Evolutionary conservation across 1,140 invertebrate species (phyloP), one percentile per base, ranked within the genome.

Genomic region (Bombus waltoni): DNA sequence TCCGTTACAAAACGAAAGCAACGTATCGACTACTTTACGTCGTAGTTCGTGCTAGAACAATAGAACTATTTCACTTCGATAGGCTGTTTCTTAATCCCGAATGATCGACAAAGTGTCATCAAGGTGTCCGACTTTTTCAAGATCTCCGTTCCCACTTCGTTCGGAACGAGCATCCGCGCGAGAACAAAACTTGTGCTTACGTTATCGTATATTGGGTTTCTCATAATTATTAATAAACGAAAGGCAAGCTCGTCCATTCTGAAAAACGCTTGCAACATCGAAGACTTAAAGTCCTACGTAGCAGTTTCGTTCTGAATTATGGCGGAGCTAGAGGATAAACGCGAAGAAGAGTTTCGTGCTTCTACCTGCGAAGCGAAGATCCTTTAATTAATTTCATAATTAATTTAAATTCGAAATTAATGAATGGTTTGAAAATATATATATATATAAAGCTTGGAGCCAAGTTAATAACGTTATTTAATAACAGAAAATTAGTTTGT

Each of bases 61-160:
- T 38, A 44, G 42, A 47, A 47, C n/a, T 44, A 44, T 73, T 73
- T 73, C 28, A 73, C 42, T 32, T 73, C 11, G 28, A 44, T n/a
- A 42, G 28, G 71, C 42, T 44, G 15, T 32, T 32, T 73, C 42
- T 73, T 47, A 73, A 73, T 73, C 71, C 32, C 42, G 71, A 73
- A 32, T 47, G 71, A 73, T 44, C 5, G 71, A 47, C 5, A 42
- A 73, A 47, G 71, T 32, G 42, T 73, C 71, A 32, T 47, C 40
- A 32, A 73, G 11, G 8, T 8, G 42, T n/a, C 40, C 28, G 42
- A 73, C 42, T 73, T 73, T n/a, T 11, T 73, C 15, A 32, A n/a
- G 71, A 44, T 47, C 2, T 47, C 42, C 42, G n/a, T 73, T 44
- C 2, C 8, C n/a, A 44, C 10, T 73, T 5, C 8, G 1, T 4